These are phyloP conservation scores for Xylocopa sonorina DNA, from an alignment of 1,140 invertebrate species.

Conservation along the genomic window DNA sequence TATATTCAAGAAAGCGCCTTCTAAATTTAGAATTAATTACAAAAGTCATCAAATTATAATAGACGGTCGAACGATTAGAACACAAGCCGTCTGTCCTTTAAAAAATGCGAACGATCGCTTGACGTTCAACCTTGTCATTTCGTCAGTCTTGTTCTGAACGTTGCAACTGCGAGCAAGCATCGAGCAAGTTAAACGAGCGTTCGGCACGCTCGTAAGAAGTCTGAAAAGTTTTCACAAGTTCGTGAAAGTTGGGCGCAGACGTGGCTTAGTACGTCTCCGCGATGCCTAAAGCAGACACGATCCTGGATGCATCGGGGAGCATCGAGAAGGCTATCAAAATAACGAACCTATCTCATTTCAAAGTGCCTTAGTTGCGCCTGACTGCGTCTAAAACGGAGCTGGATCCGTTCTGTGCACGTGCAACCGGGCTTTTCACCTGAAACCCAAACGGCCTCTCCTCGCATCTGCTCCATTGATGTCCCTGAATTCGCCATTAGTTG, in stretches of 20 bases:
- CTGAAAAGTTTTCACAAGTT: slow-evolving; percentile 37
- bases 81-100: neutral
- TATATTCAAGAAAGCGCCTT: too few species aligned
- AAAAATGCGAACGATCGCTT: neutral
- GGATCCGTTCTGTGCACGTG: slow-evolving; percentile 57
- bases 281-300: slow-evolving; percentile 26
- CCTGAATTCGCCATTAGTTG: slow-evolving; percentile 48
- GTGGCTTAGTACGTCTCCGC: slow-evolving; percentile 22
- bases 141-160: neutral
- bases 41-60: too few species aligned
- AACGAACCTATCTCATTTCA: slow-evolving; percentile 72
- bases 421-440: slow-evolving; percentile 58
- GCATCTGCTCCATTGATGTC: slow-evolving; percentile 63
- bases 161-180: neutral
- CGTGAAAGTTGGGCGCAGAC: slow-evolving; percentile 1
- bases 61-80: too few species aligned
- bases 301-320: slow-evolving; percentile 51
- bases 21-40: too few species aligned
- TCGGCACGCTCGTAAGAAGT: slow-evolving; percentile 13
- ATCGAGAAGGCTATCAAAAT: slow-evolving; percentile 73
- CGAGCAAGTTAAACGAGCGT: slow-evolving; percentile 18
- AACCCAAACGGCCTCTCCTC: slow-evolving; percentile 15
- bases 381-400: slow-evolving; percentile 68
- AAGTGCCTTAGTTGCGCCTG: slow-evolving; percentile 69
- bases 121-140: neutral